A percentile compares a stretch with the other conserved stretches of the same genome.
phyloP scores from a whole-genome alignment of 2,113 vertebrate species.

The Etheostoma cragini region DNA sequence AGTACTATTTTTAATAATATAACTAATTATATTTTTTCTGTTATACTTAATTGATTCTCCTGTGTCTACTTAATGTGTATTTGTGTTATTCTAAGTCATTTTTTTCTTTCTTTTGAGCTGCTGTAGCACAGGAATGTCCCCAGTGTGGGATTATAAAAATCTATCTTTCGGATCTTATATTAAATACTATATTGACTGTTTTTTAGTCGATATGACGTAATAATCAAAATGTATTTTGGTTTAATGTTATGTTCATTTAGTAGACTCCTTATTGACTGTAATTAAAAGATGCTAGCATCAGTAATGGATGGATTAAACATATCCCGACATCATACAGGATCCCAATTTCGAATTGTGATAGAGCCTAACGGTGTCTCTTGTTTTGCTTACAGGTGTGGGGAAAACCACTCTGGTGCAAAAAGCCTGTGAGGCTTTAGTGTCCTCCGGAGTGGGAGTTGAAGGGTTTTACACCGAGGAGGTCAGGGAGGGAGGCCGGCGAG shows the following conservation, averaged over 20 bases:
- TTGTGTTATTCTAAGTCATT: no score
- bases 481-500: slow-evolving; percentile 88
- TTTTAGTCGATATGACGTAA: not conserved
- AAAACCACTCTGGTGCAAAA: slow-evolving; percentile 96
- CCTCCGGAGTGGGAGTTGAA: slow-evolving; percentile 83
- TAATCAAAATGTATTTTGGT: not conserved
- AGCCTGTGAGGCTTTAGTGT: slow-evolving; percentile 85
- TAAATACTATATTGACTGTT: no score
- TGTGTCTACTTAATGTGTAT: no score
- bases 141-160: no score
- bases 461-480: slow-evolving; percentile 99
- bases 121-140: no score
- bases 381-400: slow-evolving; percentile 88
- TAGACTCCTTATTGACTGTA: not conserved
- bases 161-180: no score
- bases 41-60: no score
- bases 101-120: no score
- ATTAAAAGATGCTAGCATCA: not conserved
- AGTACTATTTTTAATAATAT: no score
- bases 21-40: no score
- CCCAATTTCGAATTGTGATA: not conserved
- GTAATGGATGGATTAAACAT: not conserved
- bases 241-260: not conserved
- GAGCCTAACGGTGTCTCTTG: not conserved
- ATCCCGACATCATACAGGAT: not conserved